Conservation (phyloP, 2,113 vertebrate genomes). For the Trogon surrucura region DNA sequence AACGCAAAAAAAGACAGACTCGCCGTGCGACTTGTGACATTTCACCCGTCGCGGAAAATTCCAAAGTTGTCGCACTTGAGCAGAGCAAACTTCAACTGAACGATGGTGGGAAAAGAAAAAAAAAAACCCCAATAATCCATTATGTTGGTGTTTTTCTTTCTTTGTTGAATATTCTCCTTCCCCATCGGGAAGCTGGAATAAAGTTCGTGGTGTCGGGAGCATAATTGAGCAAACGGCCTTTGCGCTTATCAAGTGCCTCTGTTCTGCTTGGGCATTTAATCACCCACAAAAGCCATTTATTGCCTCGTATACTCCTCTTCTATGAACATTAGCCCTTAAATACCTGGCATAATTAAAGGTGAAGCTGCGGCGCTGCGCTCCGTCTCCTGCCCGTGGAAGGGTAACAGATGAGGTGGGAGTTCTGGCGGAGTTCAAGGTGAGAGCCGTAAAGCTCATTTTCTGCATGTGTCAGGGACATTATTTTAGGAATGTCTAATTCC, state of each 20-base stretch:
- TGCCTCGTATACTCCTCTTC: constrained; percentile 59
- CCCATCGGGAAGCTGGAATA: not conserved
- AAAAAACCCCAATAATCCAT: not conserved
- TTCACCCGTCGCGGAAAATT: not conserved
- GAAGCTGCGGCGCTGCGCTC: constrained; percentile 18
- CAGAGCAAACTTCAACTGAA: not conserved
- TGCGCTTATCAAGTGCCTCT: constrained; percentile 26
- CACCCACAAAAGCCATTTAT: constrained; percentile 46
- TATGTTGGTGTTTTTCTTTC: not conserved
- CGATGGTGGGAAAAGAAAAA: rapidly evolving
- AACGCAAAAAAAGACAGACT: not conserved
- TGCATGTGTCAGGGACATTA: constrained; percentile 72
- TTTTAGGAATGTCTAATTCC: constrained; percentile 71
- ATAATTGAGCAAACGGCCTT: constrained; percentile 27
- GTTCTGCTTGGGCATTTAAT: constrained; percentile 62
- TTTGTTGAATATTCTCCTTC: not conserved
- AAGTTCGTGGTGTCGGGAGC: not conserved
- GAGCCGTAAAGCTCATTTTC: constrained; percentile 69
- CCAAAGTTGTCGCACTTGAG: not conserved
- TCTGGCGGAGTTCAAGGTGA: constrained; percentile 74
- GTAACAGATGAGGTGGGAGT: constrained; percentile 71
- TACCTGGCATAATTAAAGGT: constrained; percentile 64
- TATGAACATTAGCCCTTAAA: constrained; percentile 67
- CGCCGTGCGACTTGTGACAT: not conserved
- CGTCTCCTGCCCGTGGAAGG: constrained; percentile 51